phyloP scores from a whole-genome alignment of 2,888 invertebrate genomes.

The Pseudococcus jackbeardsleyi region DNA sequence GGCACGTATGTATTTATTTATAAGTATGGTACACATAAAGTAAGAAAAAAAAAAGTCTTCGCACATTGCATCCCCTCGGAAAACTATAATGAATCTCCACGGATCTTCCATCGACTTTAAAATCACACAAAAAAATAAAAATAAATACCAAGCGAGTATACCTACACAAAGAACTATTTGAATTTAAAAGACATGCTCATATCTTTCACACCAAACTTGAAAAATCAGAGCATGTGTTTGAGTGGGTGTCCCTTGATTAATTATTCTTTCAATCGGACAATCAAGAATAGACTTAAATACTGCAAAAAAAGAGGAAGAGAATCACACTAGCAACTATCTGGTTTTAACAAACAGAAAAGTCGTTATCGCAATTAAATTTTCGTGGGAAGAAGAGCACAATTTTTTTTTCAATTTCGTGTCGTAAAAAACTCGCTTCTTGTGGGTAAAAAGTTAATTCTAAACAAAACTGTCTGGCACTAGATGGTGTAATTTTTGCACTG shows the following conservation, averaged over 20 bases:
- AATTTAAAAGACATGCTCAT: not conserved
- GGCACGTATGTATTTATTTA: too few species aligned
- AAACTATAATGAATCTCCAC: too few species aligned
- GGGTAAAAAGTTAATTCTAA: not conserved
- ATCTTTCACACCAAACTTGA: not conserved
- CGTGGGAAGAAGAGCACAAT: conserved; percentile 4
- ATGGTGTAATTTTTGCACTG: not conserved
- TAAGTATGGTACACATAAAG: too few species aligned
- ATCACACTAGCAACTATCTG: not conserved
- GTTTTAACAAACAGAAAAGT: conserved; percentile 28
- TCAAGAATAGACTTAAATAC: not conserved
- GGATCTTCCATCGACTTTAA: too few species aligned
- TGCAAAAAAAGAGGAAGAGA: conserved; percentile 9
- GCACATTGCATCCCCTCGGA: too few species aligned
- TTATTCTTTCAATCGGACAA: not conserved
- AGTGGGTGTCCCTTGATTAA: not conserved
- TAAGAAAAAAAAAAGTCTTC: too few species aligned
- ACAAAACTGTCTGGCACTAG: not conserved
- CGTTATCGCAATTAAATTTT: conserved; percentile 11
- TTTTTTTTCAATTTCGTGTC: conserved; percentile 14
- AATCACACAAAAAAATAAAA: too few species aligned
- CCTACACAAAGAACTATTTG: not conserved
- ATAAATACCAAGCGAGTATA: too few species aligned
- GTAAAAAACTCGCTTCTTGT: not conserved
- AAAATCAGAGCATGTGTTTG: not conserved